Conservation (phyloP, 2,797 vertebrate genomes). For the Lepidocolaptes lacrymiger region DNA sequence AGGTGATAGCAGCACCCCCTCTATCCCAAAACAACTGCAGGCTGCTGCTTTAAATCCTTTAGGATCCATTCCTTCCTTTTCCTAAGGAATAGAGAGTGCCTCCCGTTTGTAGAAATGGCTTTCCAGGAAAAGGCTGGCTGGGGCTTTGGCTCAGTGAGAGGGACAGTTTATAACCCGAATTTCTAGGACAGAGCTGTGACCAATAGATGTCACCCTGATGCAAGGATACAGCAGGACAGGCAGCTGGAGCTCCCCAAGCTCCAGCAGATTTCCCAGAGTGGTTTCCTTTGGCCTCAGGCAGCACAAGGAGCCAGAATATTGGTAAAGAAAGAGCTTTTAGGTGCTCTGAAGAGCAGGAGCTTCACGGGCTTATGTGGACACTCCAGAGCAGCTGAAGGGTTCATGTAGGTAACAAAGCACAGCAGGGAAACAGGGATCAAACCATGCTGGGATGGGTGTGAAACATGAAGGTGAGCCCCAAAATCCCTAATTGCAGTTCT, state of each 20-base stretch:
- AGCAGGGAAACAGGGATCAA: neutral
- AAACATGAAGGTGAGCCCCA: neutral
- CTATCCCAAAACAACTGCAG: neutral
- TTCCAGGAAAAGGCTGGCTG: neutral
- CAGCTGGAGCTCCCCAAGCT: neutral
- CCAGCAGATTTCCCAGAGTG: neutral
- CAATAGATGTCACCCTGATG: conserved; percentile 52
- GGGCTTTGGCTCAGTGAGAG: neutral
- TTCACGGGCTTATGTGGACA: neutral
- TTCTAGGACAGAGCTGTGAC: neutral
- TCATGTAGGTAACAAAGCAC: neutral
- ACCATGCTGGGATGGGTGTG: neutral
- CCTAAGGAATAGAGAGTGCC: neutral
- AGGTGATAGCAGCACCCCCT: neutral
- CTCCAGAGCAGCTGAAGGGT: neutral
- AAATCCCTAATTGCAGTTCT: neutral
- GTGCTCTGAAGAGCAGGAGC: neutral
- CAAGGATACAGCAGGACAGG: neutral
- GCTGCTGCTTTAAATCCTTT: neutral
- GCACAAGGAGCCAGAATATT: neutral
- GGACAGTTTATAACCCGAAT: neutral
- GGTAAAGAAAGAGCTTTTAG: neutral
- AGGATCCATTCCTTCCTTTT: neutral
- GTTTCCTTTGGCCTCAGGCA: neutral
- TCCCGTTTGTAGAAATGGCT: neutral